Percentiles rank a stretch among this genome's conserved stretches.
Evolutionary conservation across 2,888 invertebrate genomes (phyloP).

Genomic region (Drosophila hamatofila): DNA sequence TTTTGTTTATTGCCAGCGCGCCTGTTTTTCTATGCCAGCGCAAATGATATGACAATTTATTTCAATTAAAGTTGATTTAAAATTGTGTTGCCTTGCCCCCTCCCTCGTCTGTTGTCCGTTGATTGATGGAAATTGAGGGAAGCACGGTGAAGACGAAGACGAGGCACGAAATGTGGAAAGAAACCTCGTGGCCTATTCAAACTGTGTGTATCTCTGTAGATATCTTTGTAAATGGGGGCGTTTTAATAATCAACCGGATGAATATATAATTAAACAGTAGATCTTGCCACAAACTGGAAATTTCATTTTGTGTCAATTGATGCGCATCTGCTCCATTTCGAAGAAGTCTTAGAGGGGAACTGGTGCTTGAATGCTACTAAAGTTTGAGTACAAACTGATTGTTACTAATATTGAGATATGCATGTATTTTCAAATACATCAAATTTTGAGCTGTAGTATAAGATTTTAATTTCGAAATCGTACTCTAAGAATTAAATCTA

Average conservation of each 20-base stretch:
- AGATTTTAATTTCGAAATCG: no score
- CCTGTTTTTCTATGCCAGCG: constrained; percentile 50
- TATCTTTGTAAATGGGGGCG: constrained; percentile 28
- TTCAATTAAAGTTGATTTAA: constrained; percentile 82
- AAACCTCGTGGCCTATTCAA: constrained; percentile 34
- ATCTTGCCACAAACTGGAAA: background rate
- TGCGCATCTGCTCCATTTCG: background rate
- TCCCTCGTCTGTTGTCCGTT: constrained; percentile 23
- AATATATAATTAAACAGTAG: constrained; percentile 17
- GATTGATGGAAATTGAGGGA: constrained; percentile 57
- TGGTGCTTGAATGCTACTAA: no score
- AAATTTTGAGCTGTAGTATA: no score
- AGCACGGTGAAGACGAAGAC: constrained; percentile 19
- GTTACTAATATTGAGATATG: background rate
- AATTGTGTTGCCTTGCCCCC: constrained; percentile 39
- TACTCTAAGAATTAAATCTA: no score
- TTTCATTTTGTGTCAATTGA: constrained; percentile 1
- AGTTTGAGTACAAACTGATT: no score
- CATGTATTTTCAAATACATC: background rate
- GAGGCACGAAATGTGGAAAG: constrained; percentile 30
- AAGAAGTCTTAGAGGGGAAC: background rate
- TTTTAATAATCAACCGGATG: constrained; percentile 27
- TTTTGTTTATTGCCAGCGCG: constrained; percentile 48
- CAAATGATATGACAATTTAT: constrained; percentile 82
- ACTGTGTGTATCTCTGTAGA: constrained; percentile 26